Percentiles rank a stretch among this genome's conserved stretches.
phyloP scores from a whole-genome alignment of 2,113 vertebrate genomes.

The human (Homo sapiens) region GRCh38 chr9:87884501-87885000 shows the following conservation, averaged over 20 bases:
- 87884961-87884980: not conserved
- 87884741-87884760: not conserved
- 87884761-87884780: accelerated
- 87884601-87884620: not conserved
- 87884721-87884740: accelerated
- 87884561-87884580: not conserved
- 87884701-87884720: not conserved
- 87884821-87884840: accelerated
- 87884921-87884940: not conserved
- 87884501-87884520: not conserved
- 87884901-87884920: not conserved
- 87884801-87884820: no score
- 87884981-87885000: not conserved
- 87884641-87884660: not conserved
- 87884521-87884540: not conserved
- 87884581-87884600: conserved; percentile 35
- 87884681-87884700: not conserved
- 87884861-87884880: accelerated
- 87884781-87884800: not conserved
- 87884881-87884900: not conserved
- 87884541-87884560: not conserved
- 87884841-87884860: accelerated
- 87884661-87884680: not conserved
- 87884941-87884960: accelerated
- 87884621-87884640: not conserved